These are phyloP conservation scores for Isichthys henryi DNA, from an alignment of 2,113 vertebrate genomes.

Conservation along the genomic window DNA sequence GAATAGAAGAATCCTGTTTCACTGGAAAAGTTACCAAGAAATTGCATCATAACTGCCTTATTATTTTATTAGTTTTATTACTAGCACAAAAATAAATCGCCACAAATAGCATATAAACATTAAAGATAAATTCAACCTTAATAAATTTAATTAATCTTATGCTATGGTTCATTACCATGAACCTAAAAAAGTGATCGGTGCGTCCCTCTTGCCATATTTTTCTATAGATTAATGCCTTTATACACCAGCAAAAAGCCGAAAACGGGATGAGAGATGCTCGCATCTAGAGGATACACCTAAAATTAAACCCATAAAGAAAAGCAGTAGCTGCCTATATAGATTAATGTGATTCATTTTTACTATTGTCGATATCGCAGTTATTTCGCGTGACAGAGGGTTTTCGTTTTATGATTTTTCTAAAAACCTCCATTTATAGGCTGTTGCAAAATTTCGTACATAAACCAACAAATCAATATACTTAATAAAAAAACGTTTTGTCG, in stretches of 20 bases:
- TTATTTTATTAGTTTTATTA: background rate
- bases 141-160: background rate
- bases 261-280: background rate
- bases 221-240: background rate
- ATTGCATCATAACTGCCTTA: background rate
- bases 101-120: background rate
- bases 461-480: background rate
- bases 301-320: background rate
- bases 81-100: background rate
- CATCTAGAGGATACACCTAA: background rate
- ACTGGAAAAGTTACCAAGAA: background rate
- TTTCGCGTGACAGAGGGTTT: background rate
- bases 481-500: background rate
- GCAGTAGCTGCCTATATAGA: background rate
- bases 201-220: background rate
- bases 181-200: background rate
- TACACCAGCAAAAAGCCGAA: background rate
- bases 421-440: background rate
- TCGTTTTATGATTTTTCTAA: background rate
- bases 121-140: background rate
- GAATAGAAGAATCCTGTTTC: background rate
- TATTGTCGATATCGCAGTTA: background rate
- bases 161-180: background rate
- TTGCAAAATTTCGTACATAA: background rate
- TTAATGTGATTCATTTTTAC: background rate